These are phyloP conservation scores for Chionoecetes opilio DNA, from an alignment of 1,140 invertebrate genomes.

Conservation along the genomic window DNA sequence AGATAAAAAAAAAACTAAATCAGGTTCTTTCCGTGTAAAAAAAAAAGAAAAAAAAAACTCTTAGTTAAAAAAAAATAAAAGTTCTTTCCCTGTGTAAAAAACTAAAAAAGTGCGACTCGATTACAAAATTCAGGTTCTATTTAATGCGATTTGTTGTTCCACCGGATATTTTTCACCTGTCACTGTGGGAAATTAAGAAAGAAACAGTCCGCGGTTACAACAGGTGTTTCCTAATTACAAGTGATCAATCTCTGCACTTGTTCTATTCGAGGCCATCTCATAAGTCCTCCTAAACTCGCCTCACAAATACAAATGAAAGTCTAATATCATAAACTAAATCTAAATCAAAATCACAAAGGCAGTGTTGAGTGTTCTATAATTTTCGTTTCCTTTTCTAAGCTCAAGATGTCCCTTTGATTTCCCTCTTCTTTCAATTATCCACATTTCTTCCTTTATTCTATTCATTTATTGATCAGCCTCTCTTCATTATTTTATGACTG, in stretches of 20 bases:
- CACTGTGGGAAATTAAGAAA: background rate
- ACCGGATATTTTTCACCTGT: background rate
- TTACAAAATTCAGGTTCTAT: background rate
- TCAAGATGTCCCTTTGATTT: background rate
- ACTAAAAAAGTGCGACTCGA: too few relatives aligned
- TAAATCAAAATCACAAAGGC: background rate
- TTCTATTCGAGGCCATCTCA: background rate
- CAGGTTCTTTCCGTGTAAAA: too few relatives aligned
- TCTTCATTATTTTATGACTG: background rate
- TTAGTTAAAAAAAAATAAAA: too few relatives aligned
- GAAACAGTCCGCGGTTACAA: background rate
- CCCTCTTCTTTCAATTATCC: background rate
- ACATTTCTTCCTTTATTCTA: background rate
- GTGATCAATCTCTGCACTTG: background rate
- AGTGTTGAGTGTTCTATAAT: background rate
- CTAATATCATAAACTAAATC: background rate
- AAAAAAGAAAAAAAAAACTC: too few relatives aligned
- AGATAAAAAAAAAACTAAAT: too few relatives aligned
- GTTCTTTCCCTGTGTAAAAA: too few relatives aligned
- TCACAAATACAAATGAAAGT: background rate
- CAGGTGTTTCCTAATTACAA: background rate
- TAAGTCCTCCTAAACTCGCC: background rate
- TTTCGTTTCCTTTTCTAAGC: background rate
- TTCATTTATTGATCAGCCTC: background rate
- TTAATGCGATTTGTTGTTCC: background rate